Conservation (phyloP, 2,797 vertebrate genomes). For the Tokudaia tokunoshimensis region DNA sequence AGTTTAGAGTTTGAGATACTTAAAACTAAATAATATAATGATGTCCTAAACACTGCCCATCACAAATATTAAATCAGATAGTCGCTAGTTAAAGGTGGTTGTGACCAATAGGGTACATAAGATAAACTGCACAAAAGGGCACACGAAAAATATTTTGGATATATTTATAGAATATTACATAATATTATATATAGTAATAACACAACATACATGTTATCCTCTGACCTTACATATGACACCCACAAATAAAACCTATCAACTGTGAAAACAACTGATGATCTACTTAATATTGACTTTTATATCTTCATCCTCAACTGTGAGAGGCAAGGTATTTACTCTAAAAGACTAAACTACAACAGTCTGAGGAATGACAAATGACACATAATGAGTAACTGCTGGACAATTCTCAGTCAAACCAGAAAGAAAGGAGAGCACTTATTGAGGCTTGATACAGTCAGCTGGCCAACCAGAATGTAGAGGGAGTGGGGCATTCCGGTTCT, state of each 20-base stretch:
- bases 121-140: not conserved
- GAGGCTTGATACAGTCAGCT: not conserved
- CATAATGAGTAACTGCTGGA: not conserved
- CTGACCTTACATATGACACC: not conserved
- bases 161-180: not conserved
- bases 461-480: not conserved
- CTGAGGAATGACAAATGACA: conserved; percentile 2
- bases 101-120: not conserved
- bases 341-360: not conserved
- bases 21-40: not conserved
- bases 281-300: not conserved
- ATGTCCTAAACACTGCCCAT: not conserved
- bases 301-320: conserved; percentile 1
- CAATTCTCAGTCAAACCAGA: conserved; percentile 22
- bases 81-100: not conserved
- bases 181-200: not conserved
- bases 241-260: not conserved
- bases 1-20: not conserved
- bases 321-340: not conserved
- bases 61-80: conserved; percentile 11
- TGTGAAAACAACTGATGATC: not conserved
- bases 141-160: not conserved
- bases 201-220: not conserved
- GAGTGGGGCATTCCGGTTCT: not conserved
- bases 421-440: conserved; percentile 38